Conservation (phyloP, 2,113 vertebrate genomes). For the Ctenodactylus gundi region DNA sequence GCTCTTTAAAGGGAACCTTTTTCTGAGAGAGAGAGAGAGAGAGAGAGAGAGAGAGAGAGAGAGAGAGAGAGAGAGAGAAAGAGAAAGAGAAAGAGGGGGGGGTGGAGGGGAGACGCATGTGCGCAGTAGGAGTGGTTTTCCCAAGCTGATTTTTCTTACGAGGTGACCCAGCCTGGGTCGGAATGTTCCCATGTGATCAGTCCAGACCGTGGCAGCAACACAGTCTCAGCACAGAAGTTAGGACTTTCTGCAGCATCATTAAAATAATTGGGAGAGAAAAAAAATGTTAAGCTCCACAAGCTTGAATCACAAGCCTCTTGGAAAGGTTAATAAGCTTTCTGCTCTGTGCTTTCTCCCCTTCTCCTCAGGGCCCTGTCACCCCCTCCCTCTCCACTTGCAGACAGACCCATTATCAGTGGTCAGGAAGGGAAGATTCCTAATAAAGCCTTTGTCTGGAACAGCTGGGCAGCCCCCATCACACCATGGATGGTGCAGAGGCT, state of each 20-base stretch:
- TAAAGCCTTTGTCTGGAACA: conserved; percentile 50
- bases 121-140: conserved; percentile 80
- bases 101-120: neutral
- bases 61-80: neutral
- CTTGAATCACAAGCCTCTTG: conserved; percentile 76
- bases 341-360: conserved; percentile 14
- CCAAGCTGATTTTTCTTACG: conserved; percentile 82
- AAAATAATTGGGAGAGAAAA: conserved; percentile 72
- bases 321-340: conserved; percentile 71
- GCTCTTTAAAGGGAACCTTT: conserved; percentile 45
- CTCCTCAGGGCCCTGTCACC: conserved; percentile 20
- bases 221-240: conserved; percentile 65
- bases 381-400: conserved; percentile 23
- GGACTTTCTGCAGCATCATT: conserved; percentile 72
- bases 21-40: neutral
- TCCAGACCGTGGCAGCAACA: conserved; percentile 71
- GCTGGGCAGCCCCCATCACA: neutral
- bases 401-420: conserved; percentile 37
- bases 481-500: neutral
- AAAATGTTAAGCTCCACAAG: conserved; percentile 79
- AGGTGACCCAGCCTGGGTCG: conserved; percentile 76
- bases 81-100: neutral
- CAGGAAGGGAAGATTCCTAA: conserved; percentile 52
- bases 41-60: neutral
- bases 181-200: conserved; percentile 79